Conservation (phyloP, 1,140 invertebrate genomes). For the Drosophila tristis region DNA sequence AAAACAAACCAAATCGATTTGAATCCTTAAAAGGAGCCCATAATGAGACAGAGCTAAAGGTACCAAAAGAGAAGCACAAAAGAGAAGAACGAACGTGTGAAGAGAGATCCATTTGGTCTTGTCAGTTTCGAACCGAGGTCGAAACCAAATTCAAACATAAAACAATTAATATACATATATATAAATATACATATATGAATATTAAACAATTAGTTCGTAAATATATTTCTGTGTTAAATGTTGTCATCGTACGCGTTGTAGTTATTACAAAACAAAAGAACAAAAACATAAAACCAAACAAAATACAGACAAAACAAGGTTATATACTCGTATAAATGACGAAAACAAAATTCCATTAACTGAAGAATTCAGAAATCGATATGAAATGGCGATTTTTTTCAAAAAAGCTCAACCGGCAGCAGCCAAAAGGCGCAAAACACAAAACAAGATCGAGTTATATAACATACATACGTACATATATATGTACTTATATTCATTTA, state of each 20-base stretch:
- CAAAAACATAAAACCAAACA: conserved; percentile 6
- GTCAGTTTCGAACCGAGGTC: conserved; percentile 34
- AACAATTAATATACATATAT: conserved; percentile 36
- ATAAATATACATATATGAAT: conserved; percentile 38
- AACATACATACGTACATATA: conserved; percentile 44
- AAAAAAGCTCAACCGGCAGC: conserved; percentile 31
- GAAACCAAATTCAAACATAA: conserved; percentile 32
- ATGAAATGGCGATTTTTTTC: conserved; percentile 36
- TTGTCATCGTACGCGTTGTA: conserved; percentile 83
- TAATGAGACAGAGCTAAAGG: too few relatives aligned
- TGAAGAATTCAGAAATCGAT: conserved; percentile 12
- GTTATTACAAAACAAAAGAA: conserved; percentile 67
- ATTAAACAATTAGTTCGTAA: conserved; percentile 75
- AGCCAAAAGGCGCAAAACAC: conserved; percentile 20
- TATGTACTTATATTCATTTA: conserved; percentile 32
- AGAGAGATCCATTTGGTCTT: conserved; percentile 12
- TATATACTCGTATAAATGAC: too few relatives aligned
- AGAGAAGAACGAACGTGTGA: background rate
- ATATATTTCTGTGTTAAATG: conserved; percentile 84
- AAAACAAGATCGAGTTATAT: conserved; percentile 61
- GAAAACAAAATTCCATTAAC: conserved; percentile 7
- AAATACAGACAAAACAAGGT: conserved; percentile 6
- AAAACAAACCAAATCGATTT: too few relatives aligned
- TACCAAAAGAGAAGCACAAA: background rate
- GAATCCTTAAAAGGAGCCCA: too few relatives aligned